Conservation (phyloP, 92 coral and sea anemone genomes). For the Siderastrea siderea region DNA sequence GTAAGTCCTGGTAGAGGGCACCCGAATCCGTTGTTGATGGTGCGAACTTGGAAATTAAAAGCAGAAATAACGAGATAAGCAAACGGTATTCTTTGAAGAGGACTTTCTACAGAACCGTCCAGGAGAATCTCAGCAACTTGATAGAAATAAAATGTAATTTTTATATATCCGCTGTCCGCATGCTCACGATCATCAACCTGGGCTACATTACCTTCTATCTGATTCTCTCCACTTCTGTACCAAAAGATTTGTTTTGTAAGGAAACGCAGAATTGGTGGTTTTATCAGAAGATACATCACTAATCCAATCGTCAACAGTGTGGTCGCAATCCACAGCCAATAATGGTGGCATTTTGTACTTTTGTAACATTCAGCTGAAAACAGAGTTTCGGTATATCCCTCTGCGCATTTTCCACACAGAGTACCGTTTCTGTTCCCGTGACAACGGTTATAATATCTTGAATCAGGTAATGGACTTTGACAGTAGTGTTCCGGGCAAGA, state of each 20-base stretch:
- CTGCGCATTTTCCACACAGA: slow-evolving; percentile 75
- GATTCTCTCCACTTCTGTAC: background rate
- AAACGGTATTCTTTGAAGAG: slow-evolving; percentile 27
- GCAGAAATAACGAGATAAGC: slow-evolving; percentile 60
- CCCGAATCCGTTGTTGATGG: slow-evolving; percentile 30
- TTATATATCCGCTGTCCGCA: slow-evolving; percentile 63
- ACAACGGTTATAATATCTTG: slow-evolving; percentile 60
- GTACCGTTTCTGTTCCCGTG: slow-evolving; percentile 69
- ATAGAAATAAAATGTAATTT: slow-evolving; percentile 87
- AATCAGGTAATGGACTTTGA: background rate
- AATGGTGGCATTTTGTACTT: slow-evolving; percentile 41
- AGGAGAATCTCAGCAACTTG: slow-evolving; percentile 80
- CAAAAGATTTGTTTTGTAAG: slow-evolving; percentile 25
- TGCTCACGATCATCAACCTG: background rate
- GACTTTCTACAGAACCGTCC: slow-evolving; percentile 41
- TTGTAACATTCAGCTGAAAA: slow-evolving; percentile 63
- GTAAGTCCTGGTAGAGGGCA: slow-evolving; percentile 90
- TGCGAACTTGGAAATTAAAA: slow-evolving; percentile 75
- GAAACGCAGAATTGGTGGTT: slow-evolving; percentile 17
- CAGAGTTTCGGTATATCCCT: slow-evolving; percentile 70
- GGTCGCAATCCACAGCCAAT: slow-evolving; percentile 70
- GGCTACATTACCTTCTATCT: background rate
- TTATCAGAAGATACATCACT: slow-evolving; percentile 40
- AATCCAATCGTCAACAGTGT: slow-evolving; percentile 30
- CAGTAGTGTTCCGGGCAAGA: slow-evolving; percentile 81